Conservation (phyloP, 2,888 invertebrate genomes). For the Yponomeuta malinellus region DNA sequence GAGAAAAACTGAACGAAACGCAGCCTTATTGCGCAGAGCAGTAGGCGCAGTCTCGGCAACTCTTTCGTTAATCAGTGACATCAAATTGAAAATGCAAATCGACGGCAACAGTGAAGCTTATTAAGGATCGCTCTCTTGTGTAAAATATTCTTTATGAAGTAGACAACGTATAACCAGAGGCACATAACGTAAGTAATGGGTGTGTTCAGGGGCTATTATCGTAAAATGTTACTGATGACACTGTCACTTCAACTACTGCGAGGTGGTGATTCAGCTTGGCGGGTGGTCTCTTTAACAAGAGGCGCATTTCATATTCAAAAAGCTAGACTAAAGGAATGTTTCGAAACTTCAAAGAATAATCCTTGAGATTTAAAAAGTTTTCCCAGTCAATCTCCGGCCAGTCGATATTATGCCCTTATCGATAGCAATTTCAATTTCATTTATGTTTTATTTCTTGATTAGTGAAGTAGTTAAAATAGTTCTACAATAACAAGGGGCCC, state of each 20-base stretch:
- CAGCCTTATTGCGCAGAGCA: neutral
- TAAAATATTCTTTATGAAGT: slow-evolving; percentile 41
- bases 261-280: slow-evolving; percentile 25
- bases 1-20: slow-evolving; percentile 20
- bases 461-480: no score
- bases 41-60: neutral
- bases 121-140: slow-evolving; percentile 38
- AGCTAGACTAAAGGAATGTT: no score
- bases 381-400: no score
- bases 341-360: no score
- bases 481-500: no score
- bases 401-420: no score
- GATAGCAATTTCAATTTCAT: no score
- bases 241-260: slow-evolving; percentile 32
- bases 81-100: slow-evolving; percentile 42
- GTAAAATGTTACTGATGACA: slow-evolving; percentile 45
- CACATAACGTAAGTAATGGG: slow-evolving; percentile 41
- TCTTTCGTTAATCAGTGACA: slow-evolving; percentile 15
- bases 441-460: no score
- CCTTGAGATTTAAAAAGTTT: no score
- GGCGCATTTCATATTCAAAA: neutral
- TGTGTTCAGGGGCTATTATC: slow-evolving; percentile 49
- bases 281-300: slow-evolving; percentile 28
- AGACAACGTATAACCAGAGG: slow-evolving; percentile 38
- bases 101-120: slow-evolving; percentile 33